A percentile compares a stretch with the other conserved stretches of the same genome.
Evolutionary conservation across 2,888 invertebrate species (phyloP).

Genomic region (Dendrolimus houi): DNA sequence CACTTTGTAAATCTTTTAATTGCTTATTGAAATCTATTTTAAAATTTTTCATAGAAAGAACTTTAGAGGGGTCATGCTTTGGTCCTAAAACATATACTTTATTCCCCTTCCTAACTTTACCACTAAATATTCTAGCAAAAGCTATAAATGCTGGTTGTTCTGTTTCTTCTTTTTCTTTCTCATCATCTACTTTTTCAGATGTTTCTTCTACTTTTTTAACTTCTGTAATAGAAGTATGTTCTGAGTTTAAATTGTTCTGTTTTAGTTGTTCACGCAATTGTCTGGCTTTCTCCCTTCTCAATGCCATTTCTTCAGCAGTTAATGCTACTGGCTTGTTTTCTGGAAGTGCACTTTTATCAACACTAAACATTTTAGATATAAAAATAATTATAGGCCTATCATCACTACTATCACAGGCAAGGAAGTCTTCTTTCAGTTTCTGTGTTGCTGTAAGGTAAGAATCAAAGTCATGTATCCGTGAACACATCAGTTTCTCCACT

Average conservation of each 20-base stretch:
- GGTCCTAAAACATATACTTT: constrained; percentile 90
- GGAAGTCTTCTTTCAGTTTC: constrained; percentile 81
- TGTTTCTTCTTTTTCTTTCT: constrained; percentile 45
- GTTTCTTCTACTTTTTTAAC: constrained; percentile 29
- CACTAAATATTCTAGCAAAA: constrained; percentile 95
- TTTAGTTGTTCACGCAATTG: constrained; percentile 78
- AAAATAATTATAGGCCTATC: constrained; percentile 83
- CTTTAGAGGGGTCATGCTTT: constrained; percentile 87
- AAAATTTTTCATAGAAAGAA: constrained; percentile 57
- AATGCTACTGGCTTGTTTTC: constrained; percentile 87
- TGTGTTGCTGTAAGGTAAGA: constrained; percentile 82
- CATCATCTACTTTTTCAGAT: constrained; percentile 49
- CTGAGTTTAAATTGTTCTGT: constrained; percentile 28
- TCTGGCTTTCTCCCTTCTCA: constrained; percentile 80
- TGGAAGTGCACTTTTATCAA: constrained; percentile 84
- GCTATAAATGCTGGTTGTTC: constrained; percentile 87
- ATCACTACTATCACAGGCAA: constrained; percentile 79
- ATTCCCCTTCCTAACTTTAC: constrained; percentile 84
- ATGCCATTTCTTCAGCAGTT: constrained; percentile 83
- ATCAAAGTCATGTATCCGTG: constrained; percentile 80
- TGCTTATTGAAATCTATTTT: constrained; percentile 62
- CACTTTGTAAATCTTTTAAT: constrained; percentile 76
- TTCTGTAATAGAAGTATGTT: constrained; percentile 20
- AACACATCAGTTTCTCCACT: constrained; percentile 89
- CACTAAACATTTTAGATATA: constrained; percentile 94